phyloP scores from a whole-genome alignment of 2,888 invertebrate species.

The Catocala nupta region DNA sequence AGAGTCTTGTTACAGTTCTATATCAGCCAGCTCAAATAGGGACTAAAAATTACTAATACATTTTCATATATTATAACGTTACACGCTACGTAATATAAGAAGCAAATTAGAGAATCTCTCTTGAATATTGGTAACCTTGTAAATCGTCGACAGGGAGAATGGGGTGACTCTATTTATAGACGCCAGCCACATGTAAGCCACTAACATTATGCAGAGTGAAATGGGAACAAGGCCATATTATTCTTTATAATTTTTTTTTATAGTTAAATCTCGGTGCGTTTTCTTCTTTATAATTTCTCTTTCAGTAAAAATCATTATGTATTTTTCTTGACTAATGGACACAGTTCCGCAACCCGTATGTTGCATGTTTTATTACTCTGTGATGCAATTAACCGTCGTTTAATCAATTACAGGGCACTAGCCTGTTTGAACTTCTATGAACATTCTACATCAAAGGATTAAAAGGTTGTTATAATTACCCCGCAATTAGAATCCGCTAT shows the following conservation, averaged over 20 bases:
- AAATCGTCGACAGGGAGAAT: background rate
- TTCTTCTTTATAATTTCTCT: too few species aligned
- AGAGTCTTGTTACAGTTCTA: too few species aligned
- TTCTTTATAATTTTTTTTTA: too few species aligned
- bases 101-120: background rate
- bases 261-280: too few species aligned
- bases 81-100: background rate
- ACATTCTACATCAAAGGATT: conserved; percentile 45
- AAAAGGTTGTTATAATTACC: conserved; percentile 35
- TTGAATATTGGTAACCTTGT: conserved; percentile 1
- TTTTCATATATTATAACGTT: too few species aligned
- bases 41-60: too few species aligned
- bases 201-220: conserved; percentile 7
- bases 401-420: conserved; percentile 55
- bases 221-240: background rate
- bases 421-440: conserved; percentile 41
- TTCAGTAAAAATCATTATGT: too few species aligned
- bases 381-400: conserved; percentile 46
- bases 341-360: conserved; percentile 20
- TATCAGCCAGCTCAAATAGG: too few species aligned
- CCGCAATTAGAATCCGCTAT: background rate
- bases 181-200: background rate
- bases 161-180: conserved; percentile 2
- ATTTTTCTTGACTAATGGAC: conserved; percentile 28
- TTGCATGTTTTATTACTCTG: conserved; percentile 31